These are phyloP conservation scores for Melospiza georgiana DNA, from an alignment of 2,113 vertebrate species.

Conservation along the genomic window DNA sequence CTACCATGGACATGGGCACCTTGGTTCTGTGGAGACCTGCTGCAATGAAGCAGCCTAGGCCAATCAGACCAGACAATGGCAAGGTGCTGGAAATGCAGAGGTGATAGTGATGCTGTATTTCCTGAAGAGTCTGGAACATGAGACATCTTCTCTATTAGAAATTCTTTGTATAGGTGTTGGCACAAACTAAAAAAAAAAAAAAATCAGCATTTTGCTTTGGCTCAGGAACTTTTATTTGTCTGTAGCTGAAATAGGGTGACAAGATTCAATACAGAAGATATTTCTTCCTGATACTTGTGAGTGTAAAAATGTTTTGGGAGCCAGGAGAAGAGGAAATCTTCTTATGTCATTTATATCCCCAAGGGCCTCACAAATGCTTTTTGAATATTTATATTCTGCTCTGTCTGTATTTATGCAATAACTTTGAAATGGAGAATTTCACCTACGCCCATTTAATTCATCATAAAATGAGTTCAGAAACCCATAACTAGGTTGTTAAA, in stretches of 20 bases:
- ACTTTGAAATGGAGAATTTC: background rate
- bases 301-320: background rate
- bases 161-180: background rate
- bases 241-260: background rate
- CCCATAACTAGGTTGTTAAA: background rate
- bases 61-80: background rate
- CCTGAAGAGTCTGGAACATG: background rate
- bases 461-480: background rate
- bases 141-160: background rate
- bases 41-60: background rate
- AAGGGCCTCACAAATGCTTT: background rate
- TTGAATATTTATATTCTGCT: background rate
- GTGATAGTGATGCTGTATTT: background rate
- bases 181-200: background rate
- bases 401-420: background rate
- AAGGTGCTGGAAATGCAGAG: background rate
- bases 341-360: background rate
- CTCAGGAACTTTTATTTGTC: background rate
- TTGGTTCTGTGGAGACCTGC: background rate
- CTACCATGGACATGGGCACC: background rate
- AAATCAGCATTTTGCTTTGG: background rate
- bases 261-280: background rate
- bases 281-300: background rate
- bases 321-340: background rate
- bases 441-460: background rate